Evolutionary conservation across 1,140 invertebrate species (phyloP), one percentile per base, ranked within the genome.

Genomic region (Sweltsa coloradensis): DNA sequence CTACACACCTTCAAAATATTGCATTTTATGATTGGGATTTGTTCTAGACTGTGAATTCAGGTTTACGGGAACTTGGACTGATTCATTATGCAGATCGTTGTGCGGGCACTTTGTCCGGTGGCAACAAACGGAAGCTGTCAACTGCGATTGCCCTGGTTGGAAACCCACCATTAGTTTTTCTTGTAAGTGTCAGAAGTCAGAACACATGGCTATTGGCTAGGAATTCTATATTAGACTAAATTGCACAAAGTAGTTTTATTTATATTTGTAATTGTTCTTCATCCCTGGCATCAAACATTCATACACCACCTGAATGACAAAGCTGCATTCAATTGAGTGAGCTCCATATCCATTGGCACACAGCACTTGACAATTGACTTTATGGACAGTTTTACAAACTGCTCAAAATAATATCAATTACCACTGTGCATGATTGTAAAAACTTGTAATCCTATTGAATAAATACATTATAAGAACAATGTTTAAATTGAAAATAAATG

Each of bases 51-150:
- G 55, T 58, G 9, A 51, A 58, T 22, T 18, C 22, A 11, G 41
- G 41, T 14, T 31, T 58, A 21, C 45, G 51, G 27, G 34, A 47
- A 34, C 45, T 58, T 13, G 45, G 49, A 16, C 34, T 58, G 13
- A 46, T 45, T 13, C 41, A 50, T 13, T 59, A 58, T 47, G 41
- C 42, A 29, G 52, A 56, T 36, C 40, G 45, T n/a, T 41, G 44
- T n/a, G 49, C 55, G 21, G 68, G 51, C 50, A 53, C 52, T n/a
- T 71, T 71, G 51, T 72, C 67, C 59, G 90, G 90, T 11, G 94
- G 94, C 1, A 98, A 96, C 55, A 96, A 94, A 62, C 74, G 94
- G 34, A 96, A 97, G 64, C 66, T 99, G 21, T 94, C 88, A 53
- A 89, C 92, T 29, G 92, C 92, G 0, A 79, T 99, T 36, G 85